Evolutionary conservation across 1,140 invertebrate genomes (phyloP).

Genomic region (Lepidurus arcticus): DNA sequence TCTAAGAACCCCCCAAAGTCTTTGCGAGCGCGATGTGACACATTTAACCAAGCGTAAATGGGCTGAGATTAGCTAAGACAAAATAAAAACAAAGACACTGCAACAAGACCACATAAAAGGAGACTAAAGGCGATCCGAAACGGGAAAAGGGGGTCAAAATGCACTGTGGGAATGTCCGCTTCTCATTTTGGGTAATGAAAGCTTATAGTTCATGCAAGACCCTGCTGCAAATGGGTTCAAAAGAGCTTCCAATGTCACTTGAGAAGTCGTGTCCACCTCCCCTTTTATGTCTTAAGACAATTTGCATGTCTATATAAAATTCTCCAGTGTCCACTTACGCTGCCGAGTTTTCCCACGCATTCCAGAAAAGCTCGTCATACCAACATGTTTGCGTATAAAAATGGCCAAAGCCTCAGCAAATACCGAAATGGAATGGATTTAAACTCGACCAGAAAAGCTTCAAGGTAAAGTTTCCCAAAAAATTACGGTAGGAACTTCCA

Average conservation of each 20-base stretch:
- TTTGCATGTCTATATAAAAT: constrained; percentile 25
- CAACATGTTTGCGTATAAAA: constrained; percentile 24
- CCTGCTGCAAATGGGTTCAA: neutral
- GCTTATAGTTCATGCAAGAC: neutral
- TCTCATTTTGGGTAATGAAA: neutral
- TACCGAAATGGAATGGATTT: neutral
- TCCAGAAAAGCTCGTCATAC: neutral
- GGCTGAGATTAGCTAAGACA: neutral
- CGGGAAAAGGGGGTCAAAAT: neutral
- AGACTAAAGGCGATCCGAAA: neutral
- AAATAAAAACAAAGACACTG: neutral
- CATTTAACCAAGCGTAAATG: constrained; percentile 16
- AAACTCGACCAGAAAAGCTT: neutral
- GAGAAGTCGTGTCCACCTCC: constrained; percentile 20
- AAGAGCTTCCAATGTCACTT: neutral
- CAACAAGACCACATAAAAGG: neutral
- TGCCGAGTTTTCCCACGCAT: neutral
- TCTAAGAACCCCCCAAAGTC: neutral
- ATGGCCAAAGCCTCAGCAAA: neutral
- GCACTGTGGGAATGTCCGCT: constrained; percentile 13
- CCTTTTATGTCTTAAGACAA: constrained; percentile 1
- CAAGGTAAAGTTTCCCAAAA: neutral
- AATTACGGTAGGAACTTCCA: constrained; percentile 17
- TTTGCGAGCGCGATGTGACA: neutral
- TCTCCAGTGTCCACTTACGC: neutral